Evolutionary conservation across 2,113 vertebrate species (phyloP), one percentile per base, ranked within the genome.

Genomic region (Stictonetta naevosa): DNA sequence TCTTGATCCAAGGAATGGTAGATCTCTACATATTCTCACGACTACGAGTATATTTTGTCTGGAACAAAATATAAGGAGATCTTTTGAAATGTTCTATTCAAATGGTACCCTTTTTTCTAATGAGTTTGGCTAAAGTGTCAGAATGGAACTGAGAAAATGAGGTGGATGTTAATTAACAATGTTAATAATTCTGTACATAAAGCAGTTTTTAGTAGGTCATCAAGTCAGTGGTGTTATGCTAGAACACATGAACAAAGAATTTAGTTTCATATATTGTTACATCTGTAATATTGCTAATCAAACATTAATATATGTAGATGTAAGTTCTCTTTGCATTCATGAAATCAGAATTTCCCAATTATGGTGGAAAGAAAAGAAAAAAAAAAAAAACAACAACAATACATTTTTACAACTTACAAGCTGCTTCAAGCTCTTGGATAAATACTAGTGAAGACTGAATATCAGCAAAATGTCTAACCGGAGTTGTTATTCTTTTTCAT

Each of bases 401-500:
- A 69, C 38, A 52, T 55, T 77, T 93, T 93, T 78, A 48, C 74
- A 95, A 83, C 14, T 50, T 68, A 33, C 10, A 79, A 83, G 59
- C 28, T 86, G 40, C 42, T 83, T 34, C 80, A 80, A 74, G 6
- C 7, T 88, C 86, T 92, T 85, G 31, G 72, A 60, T 88, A 96
- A 97, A 92, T 77, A 87, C 29, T 38, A 58, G 75, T 79, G 69
- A 81, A 87, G 71, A 95, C 62, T 63, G 76, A 94, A 55, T 68
- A 79, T 29, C 7, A 20, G 31, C 13, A 50, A 19, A 92, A 86
- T 62, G 94, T 94, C 97, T 97, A 97, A 82, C 78, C 69, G 88
- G 36, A 78, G 64, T 50, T 93, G 80, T 94, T 97, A 77, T 55
- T 92, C 82, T 97, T 96, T 93, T 97, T 97, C 42, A 87, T 94